Evolutionary conservation across 2,797 vertebrate genomes (phyloP).

Genomic region (Lycodopsis pacificus): DNA sequence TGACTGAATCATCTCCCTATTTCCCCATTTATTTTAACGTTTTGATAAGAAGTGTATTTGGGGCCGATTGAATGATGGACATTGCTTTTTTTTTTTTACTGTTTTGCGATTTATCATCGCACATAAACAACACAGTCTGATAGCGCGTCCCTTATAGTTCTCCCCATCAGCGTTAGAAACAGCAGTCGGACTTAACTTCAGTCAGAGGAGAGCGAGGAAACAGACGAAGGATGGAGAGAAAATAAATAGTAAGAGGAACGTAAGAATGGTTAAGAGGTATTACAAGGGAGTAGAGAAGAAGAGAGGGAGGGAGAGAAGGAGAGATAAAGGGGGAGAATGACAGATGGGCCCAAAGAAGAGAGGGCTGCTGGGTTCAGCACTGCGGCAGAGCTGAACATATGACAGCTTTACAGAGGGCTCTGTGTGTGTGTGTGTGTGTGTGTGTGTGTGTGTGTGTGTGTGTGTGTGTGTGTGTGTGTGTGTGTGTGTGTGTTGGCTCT

Average conservation of each 20-base stretch:
- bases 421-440: conserved; percentile 41
- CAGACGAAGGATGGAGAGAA: background rate
- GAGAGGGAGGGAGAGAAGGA: conserved; percentile 31
- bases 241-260: conserved; percentile 1
- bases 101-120: background rate
- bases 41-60: background rate
- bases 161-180: background rate
- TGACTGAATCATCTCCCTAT: too few relatives aligned
- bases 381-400: conserved; percentile 75
- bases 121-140: background rate
- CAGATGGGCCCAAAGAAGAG: conserved; percentile 77
- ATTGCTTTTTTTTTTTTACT: background rate
- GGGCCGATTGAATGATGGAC: background rate
- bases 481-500: conserved; percentile 3
- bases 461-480: conserved; percentile 42
- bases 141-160: background rate
- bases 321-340: conserved; percentile 57
- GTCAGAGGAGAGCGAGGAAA: conserved; percentile 20
- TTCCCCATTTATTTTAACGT: background rate
- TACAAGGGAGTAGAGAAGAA: conserved; percentile 16
- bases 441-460: conserved; percentile 35
- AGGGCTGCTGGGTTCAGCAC: conserved; percentile 76
- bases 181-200: conserved; percentile 25
- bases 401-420: conserved; percentile 72
- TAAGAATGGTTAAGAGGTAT: conserved; percentile 46